phyloP scores from a whole-genome alignment of 2,888 invertebrate species.

The Meiosimyza platycephala region DNA sequence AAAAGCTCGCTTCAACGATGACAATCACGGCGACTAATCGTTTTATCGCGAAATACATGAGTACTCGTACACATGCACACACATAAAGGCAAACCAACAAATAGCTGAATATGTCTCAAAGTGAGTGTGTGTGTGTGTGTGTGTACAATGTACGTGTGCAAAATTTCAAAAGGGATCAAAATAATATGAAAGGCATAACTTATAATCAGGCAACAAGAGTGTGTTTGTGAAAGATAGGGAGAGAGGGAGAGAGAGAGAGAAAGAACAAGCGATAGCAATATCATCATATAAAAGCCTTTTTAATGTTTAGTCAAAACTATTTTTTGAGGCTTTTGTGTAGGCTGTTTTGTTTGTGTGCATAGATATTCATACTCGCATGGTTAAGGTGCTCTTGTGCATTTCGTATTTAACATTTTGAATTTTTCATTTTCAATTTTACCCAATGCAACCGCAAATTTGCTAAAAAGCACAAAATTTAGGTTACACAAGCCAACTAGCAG shows the following conservation, averaged over 20 bases:
- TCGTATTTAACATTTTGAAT: too few relatives aligned
- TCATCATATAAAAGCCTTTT: too few relatives aligned
- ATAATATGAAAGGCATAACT: not conserved
- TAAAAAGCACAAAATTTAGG: conserved; percentile 14
- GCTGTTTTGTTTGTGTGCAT: too few relatives aligned
- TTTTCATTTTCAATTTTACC: too few relatives aligned
- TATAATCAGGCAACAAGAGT: not conserved
- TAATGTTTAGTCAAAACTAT: too few relatives aligned
- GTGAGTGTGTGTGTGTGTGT: conserved; percentile 6
- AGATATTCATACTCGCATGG: too few relatives aligned
- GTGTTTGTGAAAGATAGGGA: not conserved
- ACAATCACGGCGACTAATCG: conserved; percentile 47
- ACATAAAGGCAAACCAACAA: not conserved
- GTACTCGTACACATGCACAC: conserved; percentile 25
- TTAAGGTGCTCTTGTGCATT: too few relatives aligned
- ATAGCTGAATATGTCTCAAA: not conserved
- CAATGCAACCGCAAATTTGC: conserved; percentile 28
- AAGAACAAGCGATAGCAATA: too few relatives aligned
- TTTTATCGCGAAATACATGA: conserved; percentile 50
- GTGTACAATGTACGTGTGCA: conserved; percentile 14
- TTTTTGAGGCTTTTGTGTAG: too few relatives aligned
- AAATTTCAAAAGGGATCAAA: conserved; percentile 6
- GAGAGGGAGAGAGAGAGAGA: not conserved
- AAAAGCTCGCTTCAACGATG: conserved; percentile 50
- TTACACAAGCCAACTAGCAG: not conserved